These are phyloP conservation scores for Drosophila ananassae DNA, from an alignment of 1,140 invertebrate genomes.

Conservation along the genomic window DNA sequence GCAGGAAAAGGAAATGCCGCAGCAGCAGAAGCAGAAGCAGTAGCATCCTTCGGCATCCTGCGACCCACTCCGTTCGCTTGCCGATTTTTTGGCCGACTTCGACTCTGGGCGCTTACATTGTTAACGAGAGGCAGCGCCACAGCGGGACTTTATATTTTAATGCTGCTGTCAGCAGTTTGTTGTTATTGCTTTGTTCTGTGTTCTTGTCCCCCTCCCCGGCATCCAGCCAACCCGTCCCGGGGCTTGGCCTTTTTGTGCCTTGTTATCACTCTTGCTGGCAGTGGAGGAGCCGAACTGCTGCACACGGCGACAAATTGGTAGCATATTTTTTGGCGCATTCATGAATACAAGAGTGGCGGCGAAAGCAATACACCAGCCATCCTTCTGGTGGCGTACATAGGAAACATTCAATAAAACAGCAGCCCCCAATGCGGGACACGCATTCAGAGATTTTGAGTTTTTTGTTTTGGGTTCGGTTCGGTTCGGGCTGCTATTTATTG, in stretches of 20 bases:
- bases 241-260: conserved; percentile 17
- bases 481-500: conserved; percentile 63
- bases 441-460: conserved; percentile 32
- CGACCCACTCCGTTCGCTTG: conserved; percentile 16
- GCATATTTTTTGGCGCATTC: conserved; percentile 80
- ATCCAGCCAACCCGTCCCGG: no score
- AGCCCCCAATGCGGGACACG: conserved; percentile 37
- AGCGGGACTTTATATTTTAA: conserved; percentile 80
- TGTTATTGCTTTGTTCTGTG: conserved; percentile 74
- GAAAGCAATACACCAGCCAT: conserved; percentile 40
- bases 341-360: conserved; percentile 66
- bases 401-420: conserved; percentile 79
- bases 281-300: conserved; percentile 16
- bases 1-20: conserved; percentile 79
- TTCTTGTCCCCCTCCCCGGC: neutral
- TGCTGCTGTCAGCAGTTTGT: conserved; percentile 80
- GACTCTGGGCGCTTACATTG: conserved; percentile 75
- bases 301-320: conserved; percentile 81
- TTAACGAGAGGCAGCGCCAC: conserved; percentile 69
- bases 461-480: neutral
- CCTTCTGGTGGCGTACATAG: conserved; percentile 53
- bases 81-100: conserved; percentile 62
- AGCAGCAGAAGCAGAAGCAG: conserved; percentile 51
- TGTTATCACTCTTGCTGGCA: conserved; percentile 31
- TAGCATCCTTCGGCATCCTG: conserved; percentile 25